Conservation (phyloP, 2,888 invertebrate genomes). For the Taphrorychus bicolor region DNA sequence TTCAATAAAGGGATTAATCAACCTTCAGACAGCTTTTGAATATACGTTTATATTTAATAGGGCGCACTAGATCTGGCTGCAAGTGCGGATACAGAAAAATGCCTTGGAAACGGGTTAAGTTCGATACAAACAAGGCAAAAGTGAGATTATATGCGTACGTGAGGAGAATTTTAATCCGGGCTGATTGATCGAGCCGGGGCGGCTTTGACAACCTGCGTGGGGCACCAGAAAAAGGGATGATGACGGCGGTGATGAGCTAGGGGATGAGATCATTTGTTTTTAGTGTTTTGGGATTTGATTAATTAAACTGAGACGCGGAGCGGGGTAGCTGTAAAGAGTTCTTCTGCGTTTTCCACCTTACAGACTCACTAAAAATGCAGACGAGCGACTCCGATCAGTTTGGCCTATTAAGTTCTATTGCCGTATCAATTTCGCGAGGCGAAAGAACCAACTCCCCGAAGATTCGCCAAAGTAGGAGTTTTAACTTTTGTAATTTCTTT, state of each 20-base stretch:
- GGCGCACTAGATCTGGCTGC: background rate
- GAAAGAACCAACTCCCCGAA: conserved; percentile 44
- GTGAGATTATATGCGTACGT: conserved; percentile 58
- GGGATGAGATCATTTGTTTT: conserved; percentile 42
- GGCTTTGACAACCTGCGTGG: conserved; percentile 48
- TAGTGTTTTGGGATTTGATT: conserved; percentile 42
- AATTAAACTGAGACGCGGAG: conserved; percentile 35
- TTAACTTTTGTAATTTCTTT: conserved; percentile 52
- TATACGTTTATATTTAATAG: background rate
- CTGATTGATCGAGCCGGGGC: conserved; percentile 51
- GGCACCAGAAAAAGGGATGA: conserved; percentile 35
- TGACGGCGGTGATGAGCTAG: conserved; percentile 37
- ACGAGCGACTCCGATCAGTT: background rate
- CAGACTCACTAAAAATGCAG: background rate
- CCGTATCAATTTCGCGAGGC: conserved; percentile 58
- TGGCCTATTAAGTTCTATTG: conserved; percentile 61
- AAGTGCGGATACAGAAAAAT: background rate
- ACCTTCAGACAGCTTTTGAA: conserved; percentile 2
- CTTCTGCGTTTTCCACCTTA: background rate
- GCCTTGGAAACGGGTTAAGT: conserved; percentile 53
- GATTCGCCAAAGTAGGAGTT: conserved; percentile 49
- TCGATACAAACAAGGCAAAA: conserved; percentile 61
- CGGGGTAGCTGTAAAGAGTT: conserved; percentile 13
- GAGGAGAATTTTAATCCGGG: conserved; percentile 58
- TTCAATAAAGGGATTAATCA: conserved; percentile 55